A percentile compares a stretch with the other conserved stretches of the same genome.
These are phyloP conservation scores for Meriones psammophilus DNA, from an alignment of 2,797 vertebrate species.

Conservation along the genomic window DNA sequence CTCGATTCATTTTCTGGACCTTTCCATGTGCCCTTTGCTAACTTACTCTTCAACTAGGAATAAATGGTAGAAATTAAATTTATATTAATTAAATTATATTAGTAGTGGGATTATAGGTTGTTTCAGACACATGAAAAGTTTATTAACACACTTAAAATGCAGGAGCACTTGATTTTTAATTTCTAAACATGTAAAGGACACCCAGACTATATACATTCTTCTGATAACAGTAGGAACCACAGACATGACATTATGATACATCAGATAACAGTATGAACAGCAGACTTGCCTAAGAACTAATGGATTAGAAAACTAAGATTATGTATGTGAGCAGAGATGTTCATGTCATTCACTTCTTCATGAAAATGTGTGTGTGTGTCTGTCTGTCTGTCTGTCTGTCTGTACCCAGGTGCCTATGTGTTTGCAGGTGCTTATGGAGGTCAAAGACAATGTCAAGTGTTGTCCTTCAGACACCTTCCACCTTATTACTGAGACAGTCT, in stretches of 20 bases:
- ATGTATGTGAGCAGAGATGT: background rate
- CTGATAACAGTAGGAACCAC: background rate
- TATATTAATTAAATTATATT: background rate
- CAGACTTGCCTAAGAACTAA: constrained; percentile 22
- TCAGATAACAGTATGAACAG: background rate
- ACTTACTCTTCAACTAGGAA: constrained; percentile 18
- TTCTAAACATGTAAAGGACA: constrained; percentile 26
- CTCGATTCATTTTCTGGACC: background rate
- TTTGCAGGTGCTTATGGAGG: background rate
- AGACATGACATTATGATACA: background rate
- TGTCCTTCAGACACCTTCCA: background rate
- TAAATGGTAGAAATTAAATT: background rate
- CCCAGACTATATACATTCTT: background rate
- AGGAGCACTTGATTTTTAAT: constrained; percentile 4
- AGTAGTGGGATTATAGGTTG: background rate
- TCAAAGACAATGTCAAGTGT: background rate
- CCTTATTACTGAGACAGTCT: background rate
- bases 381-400: too few relatives aligned
- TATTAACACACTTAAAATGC: constrained; percentile 4
- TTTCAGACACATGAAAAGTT: background rate
- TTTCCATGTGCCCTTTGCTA: constrained; percentile 48
- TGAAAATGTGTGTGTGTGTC: constrained; percentile 11
- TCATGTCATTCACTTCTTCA: background rate
- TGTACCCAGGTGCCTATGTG: background rate
- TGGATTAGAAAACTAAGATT: constrained; percentile 18